These are phyloP conservation scores for Solea solea DNA, from an alignment of 2,113 vertebrate genomes.

Conservation along the genomic window DNA sequence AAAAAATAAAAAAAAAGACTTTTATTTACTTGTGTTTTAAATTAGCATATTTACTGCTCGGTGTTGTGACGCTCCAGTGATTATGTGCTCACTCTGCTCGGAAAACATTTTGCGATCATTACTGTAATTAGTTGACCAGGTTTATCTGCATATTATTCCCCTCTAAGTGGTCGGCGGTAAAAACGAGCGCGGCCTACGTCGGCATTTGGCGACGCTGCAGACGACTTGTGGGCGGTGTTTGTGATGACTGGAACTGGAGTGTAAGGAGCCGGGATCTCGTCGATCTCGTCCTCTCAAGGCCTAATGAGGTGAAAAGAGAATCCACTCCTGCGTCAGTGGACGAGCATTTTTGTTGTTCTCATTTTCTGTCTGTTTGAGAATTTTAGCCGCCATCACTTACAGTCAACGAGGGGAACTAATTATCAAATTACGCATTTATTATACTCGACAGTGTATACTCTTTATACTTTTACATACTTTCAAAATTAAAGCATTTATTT, in stretches of 20 bases:
- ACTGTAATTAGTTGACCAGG: slow-evolving; percentile 58
- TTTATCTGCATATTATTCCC: slow-evolving; percentile 55
- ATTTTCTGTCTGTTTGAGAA: slow-evolving; percentile 13
- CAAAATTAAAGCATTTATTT: too few species aligned
- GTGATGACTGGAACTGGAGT: too few species aligned
- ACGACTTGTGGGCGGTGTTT: too few species aligned
- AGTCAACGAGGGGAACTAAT: neutral
- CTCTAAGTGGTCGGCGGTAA: slow-evolving; percentile 23
- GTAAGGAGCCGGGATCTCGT: neutral
- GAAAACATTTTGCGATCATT: slow-evolving; percentile 59
- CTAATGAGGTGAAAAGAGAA: neutral
- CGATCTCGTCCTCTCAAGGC: neutral
- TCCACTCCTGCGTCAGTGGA: neutral
- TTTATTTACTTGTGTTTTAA: slow-evolving; percentile 29
- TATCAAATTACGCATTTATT: neutral
- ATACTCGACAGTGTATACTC: too few species aligned
- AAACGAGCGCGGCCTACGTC: neutral
- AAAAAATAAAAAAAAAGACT: neutral
- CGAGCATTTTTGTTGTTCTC: too few species aligned
- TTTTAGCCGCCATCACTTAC: slow-evolving; percentile 11
- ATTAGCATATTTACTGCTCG: slow-evolving; percentile 59
- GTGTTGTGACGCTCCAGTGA: slow-evolving; percentile 53
- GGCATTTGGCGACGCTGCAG: neutral
- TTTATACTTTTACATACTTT: too few species aligned
- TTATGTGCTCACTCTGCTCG: slow-evolving; percentile 40